Evolutionary conservation across 2,113 vertebrate genomes (phyloP).

Genomic region (Nicator chloris): DNA sequence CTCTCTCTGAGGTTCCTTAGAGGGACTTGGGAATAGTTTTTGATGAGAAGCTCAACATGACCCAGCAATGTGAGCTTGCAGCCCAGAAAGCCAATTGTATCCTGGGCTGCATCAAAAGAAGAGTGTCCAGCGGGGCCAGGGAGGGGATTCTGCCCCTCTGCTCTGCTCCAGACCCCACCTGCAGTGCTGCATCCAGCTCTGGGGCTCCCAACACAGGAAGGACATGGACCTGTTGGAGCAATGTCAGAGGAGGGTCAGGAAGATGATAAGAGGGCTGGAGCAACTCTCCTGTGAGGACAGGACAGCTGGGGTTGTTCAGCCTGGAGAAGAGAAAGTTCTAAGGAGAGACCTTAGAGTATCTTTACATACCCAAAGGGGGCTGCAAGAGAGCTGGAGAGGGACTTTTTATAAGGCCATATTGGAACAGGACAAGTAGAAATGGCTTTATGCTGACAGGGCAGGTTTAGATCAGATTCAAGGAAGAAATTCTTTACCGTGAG

Average conservation of each 20-base stretch:
- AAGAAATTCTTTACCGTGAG: neutral
- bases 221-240: neutral
- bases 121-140: accelerated
- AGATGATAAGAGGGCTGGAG: neutral
- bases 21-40: neutral
- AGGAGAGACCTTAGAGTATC: neutral
- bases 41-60: neutral
- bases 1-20: neutral
- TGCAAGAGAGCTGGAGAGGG: neutral
- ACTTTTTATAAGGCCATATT: neutral
- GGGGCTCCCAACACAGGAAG: accelerated
- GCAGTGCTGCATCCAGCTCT: neutral
- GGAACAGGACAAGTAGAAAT: neutral
- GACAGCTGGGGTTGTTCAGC: neutral
- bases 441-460: neutral
- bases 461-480: neutral
- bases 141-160: neutral
- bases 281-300: neutral
- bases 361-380: neutral
- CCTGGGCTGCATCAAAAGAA: neutral
- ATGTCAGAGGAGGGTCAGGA: neutral
- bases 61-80: accelerated
- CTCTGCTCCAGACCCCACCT: neutral
- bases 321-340: neutral
- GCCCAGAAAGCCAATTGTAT: neutral